These are phyloP conservation scores for Coecobrya sp. DNA, from an alignment of 2,888 invertebrate genomes.

Conservation along the genomic window DNA sequence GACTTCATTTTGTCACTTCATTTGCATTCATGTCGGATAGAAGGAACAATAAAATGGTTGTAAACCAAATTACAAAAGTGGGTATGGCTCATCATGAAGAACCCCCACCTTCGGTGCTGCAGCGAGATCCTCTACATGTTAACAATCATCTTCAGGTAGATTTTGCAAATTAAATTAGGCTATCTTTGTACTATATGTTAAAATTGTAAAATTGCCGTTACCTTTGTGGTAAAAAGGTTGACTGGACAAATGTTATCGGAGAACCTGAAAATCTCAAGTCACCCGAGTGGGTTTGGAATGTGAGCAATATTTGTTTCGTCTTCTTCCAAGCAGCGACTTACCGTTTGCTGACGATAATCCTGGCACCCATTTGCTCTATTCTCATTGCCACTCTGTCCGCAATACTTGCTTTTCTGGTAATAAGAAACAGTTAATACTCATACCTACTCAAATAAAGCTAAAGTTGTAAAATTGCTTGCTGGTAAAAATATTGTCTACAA, in stretches of 20 bases:
- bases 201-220: background rate
- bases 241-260: constrained; percentile 83
- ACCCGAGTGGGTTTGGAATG: constrained; percentile 84
- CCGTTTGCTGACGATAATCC: constrained; percentile 83
- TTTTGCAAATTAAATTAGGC: background rate
- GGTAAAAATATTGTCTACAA: background rate
- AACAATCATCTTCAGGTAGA: constrained; percentile 73
- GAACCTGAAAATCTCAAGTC: constrained; percentile 84
- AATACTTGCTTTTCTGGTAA: constrained; percentile 84
- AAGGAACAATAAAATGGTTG: constrained; percentile 43
- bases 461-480: too few species aligned
- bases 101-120: constrained; percentile 6
- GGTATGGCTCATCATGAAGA: constrained; percentile 40
- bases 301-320: constrained; percentile 79
- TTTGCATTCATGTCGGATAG: constrained; percentile 49
- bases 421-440: background rate
- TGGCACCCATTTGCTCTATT: constrained; percentile 83
- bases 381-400: constrained; percentile 83
- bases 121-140: constrained; percentile 66
- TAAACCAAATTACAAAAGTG: constrained; percentile 60
- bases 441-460: too few species aligned
- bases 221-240: constrained; percentile 70
- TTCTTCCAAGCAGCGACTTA: constrained; percentile 83
- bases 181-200: background rate
- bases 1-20: background rate